A percentile compares a stretch with the other conserved stretches of the same genome.
phyloP scores from a whole-genome alignment of 2,113 vertebrate genomes.

The Zosterops borbonicus region DNA sequence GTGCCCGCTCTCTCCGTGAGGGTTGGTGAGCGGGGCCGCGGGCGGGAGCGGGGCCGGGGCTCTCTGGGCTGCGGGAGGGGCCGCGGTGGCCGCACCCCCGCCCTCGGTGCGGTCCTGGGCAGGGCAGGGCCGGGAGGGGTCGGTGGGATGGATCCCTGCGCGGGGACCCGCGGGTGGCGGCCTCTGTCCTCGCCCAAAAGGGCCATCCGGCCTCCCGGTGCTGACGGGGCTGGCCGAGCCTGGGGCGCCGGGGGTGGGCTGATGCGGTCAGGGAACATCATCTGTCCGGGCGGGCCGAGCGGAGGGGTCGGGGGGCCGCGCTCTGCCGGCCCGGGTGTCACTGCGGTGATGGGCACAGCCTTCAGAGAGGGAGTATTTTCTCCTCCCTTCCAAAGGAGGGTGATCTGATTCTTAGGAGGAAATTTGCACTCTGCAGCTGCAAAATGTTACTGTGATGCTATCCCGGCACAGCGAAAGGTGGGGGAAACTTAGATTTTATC shows the following conservation, averaged over 20 bases:
- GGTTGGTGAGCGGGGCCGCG: background rate
- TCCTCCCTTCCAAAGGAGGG: accelerated
- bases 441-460: accelerated
- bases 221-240: background rate
- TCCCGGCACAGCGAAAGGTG: background rate
- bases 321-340: accelerated
- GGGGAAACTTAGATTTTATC: background rate
- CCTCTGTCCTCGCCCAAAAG: too few relatives aligned
- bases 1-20: background rate
- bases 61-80: background rate
- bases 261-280: accelerated
- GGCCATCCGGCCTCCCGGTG: background rate
- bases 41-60: background rate
- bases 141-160: background rate
- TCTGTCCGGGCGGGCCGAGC: background rate
- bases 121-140: background rate
- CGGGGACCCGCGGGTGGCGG: background rate
- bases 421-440: too few relatives aligned
- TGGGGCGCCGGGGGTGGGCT: accelerated
- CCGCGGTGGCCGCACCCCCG: background rate
- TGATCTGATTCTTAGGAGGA: background rate
- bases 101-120: background rate
- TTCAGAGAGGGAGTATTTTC: accelerated
- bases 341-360: accelerated
- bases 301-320: background rate